Conservation (phyloP, 2,797 vertebrate species). For the Helarctos malayanus region DNA sequence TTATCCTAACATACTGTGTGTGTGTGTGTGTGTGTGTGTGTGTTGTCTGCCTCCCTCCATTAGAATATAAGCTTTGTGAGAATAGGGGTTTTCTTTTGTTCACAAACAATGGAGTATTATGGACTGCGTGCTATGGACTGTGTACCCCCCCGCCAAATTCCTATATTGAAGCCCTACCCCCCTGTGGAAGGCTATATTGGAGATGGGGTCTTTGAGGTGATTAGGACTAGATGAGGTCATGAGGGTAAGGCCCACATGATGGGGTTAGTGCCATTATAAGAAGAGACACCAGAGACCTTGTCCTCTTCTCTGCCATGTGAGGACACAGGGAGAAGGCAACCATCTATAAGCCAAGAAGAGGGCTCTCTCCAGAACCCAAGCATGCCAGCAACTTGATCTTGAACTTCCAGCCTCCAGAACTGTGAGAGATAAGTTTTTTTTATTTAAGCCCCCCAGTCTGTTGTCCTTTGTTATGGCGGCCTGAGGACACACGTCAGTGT, state of each 20-base stretch:
- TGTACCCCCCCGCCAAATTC: background rate
- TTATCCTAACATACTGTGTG: background rate
- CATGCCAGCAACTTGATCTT: background rate
- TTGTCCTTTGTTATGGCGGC: background rate
- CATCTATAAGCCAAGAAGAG: background rate
- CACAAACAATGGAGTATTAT: background rate
- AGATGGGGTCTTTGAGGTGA: background rate
- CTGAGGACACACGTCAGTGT: background rate
- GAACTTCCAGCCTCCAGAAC: background rate
- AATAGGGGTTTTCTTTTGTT: background rate
- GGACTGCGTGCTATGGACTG: background rate
- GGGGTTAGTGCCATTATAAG: background rate
- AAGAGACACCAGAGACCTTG: background rate
- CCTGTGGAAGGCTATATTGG: background rate
- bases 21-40: background rate
- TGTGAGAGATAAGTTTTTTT: background rate
- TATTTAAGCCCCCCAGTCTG: background rate
- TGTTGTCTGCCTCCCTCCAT: background rate
- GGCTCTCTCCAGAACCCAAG: background rate
- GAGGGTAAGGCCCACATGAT: background rate
- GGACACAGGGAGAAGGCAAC: background rate
- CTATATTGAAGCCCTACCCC: background rate
- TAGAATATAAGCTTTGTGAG: background rate
- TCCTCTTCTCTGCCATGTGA: background rate
- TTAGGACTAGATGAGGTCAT: background rate